Conservation (phyloP, 1,140 invertebrate species). For the Babylonia areolata region DNA sequence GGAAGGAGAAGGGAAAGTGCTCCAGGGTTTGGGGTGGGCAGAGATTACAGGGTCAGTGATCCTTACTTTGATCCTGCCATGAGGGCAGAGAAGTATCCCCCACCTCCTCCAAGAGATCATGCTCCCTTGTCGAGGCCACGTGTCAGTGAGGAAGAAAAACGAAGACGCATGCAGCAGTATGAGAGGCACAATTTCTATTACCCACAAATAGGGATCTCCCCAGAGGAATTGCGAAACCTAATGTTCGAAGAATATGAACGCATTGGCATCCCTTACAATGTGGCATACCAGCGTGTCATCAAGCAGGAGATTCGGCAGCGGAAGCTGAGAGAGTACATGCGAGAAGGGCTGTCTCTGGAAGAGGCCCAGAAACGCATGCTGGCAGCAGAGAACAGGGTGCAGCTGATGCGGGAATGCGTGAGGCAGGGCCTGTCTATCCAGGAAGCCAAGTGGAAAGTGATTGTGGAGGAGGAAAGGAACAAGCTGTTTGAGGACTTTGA, state of each 20-base stretch:
- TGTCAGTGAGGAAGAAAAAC: constrained; percentile 12
- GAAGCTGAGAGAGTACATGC: background rate
- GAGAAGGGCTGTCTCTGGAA: constrained; percentile 23
- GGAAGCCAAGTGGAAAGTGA: constrained; percentile 20
- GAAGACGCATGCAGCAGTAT: constrained; percentile 11
- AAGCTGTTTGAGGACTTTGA: constrained; percentile 33
- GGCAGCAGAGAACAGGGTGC: constrained; percentile 14
- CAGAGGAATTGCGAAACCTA: background rate
- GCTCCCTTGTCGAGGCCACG: background rate
- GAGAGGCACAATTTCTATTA: constrained; percentile 11
- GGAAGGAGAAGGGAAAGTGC: background rate
- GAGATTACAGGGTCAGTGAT: background rate
- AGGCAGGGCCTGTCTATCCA: constrained; percentile 14
- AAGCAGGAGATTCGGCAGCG: constrained; percentile 11
- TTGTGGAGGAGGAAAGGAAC: constrained; percentile 33
- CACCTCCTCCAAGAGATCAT: background rate
- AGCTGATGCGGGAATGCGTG: constrained; percentile 25
- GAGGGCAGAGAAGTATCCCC: background rate
- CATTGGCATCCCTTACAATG: constrained; percentile 21
- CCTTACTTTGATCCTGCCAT: background rate
- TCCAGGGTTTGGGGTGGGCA: too few relatives aligned
- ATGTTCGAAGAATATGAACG: constrained; percentile 27
- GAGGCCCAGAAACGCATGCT: constrained; percentile 17
- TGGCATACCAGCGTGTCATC: background rate
- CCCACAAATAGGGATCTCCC: background rate